phyloP scores from a whole-genome alignment of 2,113 vertebrate species.

The Pteruthius melanotis region DNA sequence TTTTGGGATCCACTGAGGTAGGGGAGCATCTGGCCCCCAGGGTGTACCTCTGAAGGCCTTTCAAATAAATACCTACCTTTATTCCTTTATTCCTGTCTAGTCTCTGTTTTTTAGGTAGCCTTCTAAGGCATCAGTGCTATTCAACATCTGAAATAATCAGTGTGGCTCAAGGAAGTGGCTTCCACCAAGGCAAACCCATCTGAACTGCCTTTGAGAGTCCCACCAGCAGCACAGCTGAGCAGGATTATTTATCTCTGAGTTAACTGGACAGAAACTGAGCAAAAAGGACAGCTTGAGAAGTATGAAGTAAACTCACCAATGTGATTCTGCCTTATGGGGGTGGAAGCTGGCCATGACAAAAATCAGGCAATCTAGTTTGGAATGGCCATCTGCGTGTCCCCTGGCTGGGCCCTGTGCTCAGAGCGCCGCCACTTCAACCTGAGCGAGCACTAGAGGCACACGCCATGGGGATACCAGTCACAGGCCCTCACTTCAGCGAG shows the following conservation, averaged over 20 bases:
- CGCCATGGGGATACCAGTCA: accelerated
- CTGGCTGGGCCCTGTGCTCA: background rate
- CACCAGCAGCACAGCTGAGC: background rate
- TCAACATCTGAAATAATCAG: background rate
- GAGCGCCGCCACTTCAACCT: accelerated
- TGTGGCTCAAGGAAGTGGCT: background rate
- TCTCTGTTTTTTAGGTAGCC: too few species aligned
- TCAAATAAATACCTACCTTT: too few species aligned
- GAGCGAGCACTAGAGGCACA: background rate
- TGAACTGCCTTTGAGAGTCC: background rate
- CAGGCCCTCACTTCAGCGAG: accelerated
- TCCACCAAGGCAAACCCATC: background rate
- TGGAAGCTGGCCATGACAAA: background rate
- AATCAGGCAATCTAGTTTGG: background rate
- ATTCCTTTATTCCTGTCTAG: too few species aligned
- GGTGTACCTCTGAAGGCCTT: too few species aligned
- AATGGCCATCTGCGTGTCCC: background rate
- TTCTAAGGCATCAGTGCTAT: too few species aligned
- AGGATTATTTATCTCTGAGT: background rate
- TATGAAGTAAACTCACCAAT: background rate
- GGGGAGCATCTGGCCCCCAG: too few species aligned
- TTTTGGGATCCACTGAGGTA: too few species aligned
- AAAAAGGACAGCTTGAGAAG: background rate
- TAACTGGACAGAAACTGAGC: background rate
- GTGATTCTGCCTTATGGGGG: accelerated